Evolutionary conservation across 2,888 invertebrate species (phyloP), one percentile per base, ranked within the genome.

Genomic region (Apotomis capreana): DNA sequence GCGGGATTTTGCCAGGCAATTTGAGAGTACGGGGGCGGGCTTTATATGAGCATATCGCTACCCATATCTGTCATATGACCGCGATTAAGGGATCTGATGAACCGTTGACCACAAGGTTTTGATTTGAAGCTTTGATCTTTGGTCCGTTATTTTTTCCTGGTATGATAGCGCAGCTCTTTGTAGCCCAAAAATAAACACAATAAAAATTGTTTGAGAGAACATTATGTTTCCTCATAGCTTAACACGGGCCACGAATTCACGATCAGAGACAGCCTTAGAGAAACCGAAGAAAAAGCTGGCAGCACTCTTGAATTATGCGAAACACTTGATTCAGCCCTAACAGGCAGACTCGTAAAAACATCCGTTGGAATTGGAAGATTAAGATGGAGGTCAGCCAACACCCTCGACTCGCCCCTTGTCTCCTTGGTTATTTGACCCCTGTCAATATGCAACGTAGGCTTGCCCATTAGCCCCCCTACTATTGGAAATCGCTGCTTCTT

Each of bases 1-100:
- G 81, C 81, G 85, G 84, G 83, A 88, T 90, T 89, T 87, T 84
- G 85, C 81, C 85, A 83, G 86, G 83, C 88, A 86, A 90, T 90
- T 90, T 89, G 79, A 84, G 83, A 85, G 81, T 82, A 84, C 77
- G 82, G 85, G 85, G 86, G 86, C 83, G 83, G 83, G 70, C 44
- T 81, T 79, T 78, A 78, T 76, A 76, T 78, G 77, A 76, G 79
- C 76, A 78, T 78, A 79, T 76, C 77, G 74, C 76, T 67, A 74
- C 73, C 71, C 75, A 73, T 71, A 68, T 61, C 57, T 74, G 74
- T 76, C 74, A 70, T 76, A 73, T 75, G 75, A 71, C 44, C 15
- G 51, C 65, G 69, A 69, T 76, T 75, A 75, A 55, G 60, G 74
- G 75, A 69, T 75, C 68, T 67, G 65, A 57, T 44, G 55, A 61